Conservation (phyloP, 1,140 invertebrate species). For the Drosophila asahinai region DNA sequence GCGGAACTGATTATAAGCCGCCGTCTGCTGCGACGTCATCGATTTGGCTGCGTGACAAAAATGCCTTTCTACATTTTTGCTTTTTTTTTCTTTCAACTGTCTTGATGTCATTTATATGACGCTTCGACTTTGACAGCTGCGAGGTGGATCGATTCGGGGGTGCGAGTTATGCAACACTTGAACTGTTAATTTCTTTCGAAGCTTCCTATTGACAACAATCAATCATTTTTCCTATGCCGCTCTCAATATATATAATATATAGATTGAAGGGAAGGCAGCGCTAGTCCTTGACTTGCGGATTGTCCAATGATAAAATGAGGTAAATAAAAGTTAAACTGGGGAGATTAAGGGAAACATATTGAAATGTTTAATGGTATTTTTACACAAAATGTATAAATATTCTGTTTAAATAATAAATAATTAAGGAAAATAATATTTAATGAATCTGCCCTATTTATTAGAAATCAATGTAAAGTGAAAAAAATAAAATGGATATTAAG, state of each 20-base stretch:
- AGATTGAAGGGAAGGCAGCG: not conserved
- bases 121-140: slow-evolving; percentile 70
- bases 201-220: slow-evolving; percentile 53
- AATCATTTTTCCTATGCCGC: slow-evolving; percentile 58
- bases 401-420: not conserved
- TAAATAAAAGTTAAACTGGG: slow-evolving; percentile 8
- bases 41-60: slow-evolving; percentile 75
- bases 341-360: not conserved
- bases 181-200: slow-evolving; percentile 63
- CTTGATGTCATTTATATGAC: slow-evolving; percentile 77
- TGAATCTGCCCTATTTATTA: not conserved
- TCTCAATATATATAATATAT: slow-evolving; percentile 13
- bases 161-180: slow-evolving; percentile 48
- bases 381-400: not conserved
- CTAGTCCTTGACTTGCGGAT: slow-evolving; percentile 1
- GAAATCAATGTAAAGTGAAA: no score
- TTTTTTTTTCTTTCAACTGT: slow-evolving; percentile 40
- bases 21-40: slow-evolving; percentile 69
- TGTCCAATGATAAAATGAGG: not conserved
- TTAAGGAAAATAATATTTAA: no score
- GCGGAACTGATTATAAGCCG: slow-evolving; percentile 78
- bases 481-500: not conserved
- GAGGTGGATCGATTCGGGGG: slow-evolving; percentile 48
- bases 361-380: not conserved
- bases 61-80: slow-evolving; percentile 21